Conservation (phyloP, 1,140 invertebrate genomes). For the Archivesica marissinica region DNA sequence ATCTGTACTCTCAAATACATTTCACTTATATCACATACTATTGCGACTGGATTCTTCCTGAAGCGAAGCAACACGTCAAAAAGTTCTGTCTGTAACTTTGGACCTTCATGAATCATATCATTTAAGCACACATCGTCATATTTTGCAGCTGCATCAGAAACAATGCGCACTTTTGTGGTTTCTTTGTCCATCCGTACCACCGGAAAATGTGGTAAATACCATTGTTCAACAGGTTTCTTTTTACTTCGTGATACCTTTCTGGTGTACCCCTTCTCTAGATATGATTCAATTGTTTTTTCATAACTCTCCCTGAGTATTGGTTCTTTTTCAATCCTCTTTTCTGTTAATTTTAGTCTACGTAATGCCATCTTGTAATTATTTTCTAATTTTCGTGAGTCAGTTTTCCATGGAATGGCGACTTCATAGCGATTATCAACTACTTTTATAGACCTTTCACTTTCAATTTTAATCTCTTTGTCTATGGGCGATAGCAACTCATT, state of each 20-base stretch:
- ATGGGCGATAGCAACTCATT: too few species aligned
- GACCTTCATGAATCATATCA: slow-evolving; percentile 67
- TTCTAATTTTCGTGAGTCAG: too few species aligned
- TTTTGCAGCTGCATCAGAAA: too few species aligned
- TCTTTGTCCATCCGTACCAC: not conserved
- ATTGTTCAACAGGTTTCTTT: slow-evolving; percentile 59
- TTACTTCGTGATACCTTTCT: slow-evolving; percentile 49
- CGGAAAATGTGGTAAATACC: slow-evolving; percentile 59
- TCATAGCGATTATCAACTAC: too few species aligned
- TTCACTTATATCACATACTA: slow-evolving; percentile 60
- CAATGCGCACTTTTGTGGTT: too few species aligned
- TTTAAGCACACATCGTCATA: slow-evolving; percentile 43
- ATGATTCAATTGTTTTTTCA: slow-evolving; percentile 8
- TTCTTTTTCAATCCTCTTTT: not conserved
- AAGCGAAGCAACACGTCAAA: slow-evolving; percentile 70
- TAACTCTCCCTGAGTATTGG: not conserved
- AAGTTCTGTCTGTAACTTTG: slow-evolving; percentile 81
- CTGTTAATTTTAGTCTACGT: too few species aligned
- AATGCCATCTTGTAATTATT: too few species aligned
- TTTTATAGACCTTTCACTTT: too few species aligned
- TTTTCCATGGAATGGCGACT: too few species aligned
- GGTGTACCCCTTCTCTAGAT: not conserved
- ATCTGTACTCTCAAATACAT: slow-evolving; percentile 56
- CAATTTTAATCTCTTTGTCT: too few species aligned
- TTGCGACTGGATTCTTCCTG: slow-evolving; percentile 61